Base-by-base conservation (phyloP, 2,888 invertebrate species). In the Myopa testacea region DNA sequence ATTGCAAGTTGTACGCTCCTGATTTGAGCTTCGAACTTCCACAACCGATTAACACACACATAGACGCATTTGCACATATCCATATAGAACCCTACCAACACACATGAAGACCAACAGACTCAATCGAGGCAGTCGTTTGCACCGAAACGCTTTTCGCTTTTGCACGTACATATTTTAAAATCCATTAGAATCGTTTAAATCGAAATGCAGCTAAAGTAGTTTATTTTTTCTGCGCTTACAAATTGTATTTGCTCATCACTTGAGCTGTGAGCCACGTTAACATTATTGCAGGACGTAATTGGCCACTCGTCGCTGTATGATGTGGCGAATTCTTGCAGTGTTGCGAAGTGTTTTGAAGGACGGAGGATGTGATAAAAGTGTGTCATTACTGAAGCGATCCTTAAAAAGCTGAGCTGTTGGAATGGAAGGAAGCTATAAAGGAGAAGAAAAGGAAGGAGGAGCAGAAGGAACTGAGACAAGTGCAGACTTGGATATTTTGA, bases 241-340 rank as follows among this genome's bases (percentile, higher is more conserved):
- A 63, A 63, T 45, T 63, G n/a, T 73, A 63, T 73, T 73, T 63
- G 45, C 16, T 63, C 50, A 63, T 14, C 73, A 73, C 73, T 73
- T 73, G 26, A 60, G 72, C 58, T 60, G 16, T 40, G 40, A 60
- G 37, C 58, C 19, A 73, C 73, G 73, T 40, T n/a, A 34, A 62
- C 50, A n/a, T 45, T 73, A n/a, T 70, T 37, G 55, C 37, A 69
- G 55, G 7, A 14, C n/a, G 19, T 70, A 70, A 70, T 70, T 70
- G 70, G 37, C 52, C 10, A 55, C 16, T 50, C 14, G 70, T 55
- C 52, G 52, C 3, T 14, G 6, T 37, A 38, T 67, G 12, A 14
- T 67, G 37, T 12, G 58, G 58, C 19, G 58, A 12, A 6, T 58
- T 16, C 58, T n/a, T 58, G 14, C 58, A 16, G n/a, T 6, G 6